Base-by-base conservation (phyloP, 2,888 invertebrate species). In the Pecten maximus region DNA sequence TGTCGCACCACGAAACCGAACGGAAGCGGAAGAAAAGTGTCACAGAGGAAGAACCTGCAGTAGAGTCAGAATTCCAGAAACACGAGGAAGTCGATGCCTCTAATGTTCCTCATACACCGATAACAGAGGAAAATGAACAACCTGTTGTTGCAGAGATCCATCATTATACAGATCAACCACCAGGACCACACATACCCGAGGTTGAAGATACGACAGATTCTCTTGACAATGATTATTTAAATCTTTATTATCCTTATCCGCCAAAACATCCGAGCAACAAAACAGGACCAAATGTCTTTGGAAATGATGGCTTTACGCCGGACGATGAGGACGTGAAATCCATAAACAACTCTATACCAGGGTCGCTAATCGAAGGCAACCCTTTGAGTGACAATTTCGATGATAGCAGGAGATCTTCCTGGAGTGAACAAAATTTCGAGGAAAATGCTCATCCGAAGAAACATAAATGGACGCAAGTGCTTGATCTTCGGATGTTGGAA, bases 311-410 rank as follows among this genome's bases (percentile, higher is more conserved):
- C 35, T 74, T 74, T 35, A 16, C 35, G 74, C 35, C 35, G 35
- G 74, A 74, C 35, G 74, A 74, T 35, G 74, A 74, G 74, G 74
- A 74, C 74, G 74, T 74, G 74, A 74, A 74, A 74, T 74, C 74
- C 74, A 74, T 74, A 6, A 74, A 74, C 35, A 74, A 74, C 74
- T 74, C 74, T 12, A 74, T 74, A 23, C 74, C 74, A 28, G 74
- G 74, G 28, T 74, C 74, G 28, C 74, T 74, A 35, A 74, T 74
- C 74, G 74, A 74, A 74, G 74, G 74, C 74, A 74, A 35, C 28
- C 74, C 74, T 0, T 35, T 74, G 35, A 35, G 74, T 35, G 74
- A 74, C 35, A 74, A 74, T 28, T 35, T 74, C 15, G 74, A 35
- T 74, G 35, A 74, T 16, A 74, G 74, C 28, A 74, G 74, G 74